Evolutionary conservation across 2,888 invertebrate species (phyloP).

Genomic region (Nycteola revayana): DNA sequence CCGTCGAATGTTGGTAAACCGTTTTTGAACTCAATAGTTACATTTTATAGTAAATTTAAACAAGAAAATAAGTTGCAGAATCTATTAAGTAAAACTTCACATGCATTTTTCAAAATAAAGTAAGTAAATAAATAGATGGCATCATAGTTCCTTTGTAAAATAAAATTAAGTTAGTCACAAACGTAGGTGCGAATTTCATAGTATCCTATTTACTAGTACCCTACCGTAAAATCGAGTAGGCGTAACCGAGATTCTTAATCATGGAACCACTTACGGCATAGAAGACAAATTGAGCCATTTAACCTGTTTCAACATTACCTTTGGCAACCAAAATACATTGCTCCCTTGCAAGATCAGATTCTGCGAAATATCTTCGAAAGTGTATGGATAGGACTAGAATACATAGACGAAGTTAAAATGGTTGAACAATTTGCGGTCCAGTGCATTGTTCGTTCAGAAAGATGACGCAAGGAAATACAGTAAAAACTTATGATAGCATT

Average conservation of each 20-base stretch:
- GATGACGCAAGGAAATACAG: constrained; percentile 29
- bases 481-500: constrained; percentile 36
- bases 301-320: constrained; percentile 51
- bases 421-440: constrained; percentile 23
- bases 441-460: constrained; percentile 28
- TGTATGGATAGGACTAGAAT: constrained; percentile 3
- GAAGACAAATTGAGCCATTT: constrained; percentile 70
- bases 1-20: neutral
- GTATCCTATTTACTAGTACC: constrained; percentile 58
- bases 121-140: too few species aligned
- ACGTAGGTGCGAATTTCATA: constrained; percentile 44
- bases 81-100: neutral
- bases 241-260: constrained; percentile 60
- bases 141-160: constrained; percentile 19
- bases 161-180: constrained; percentile 40
- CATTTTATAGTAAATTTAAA: neutral
- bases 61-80: neutral
- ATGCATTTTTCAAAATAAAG: too few species aligned
- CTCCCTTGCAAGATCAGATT: constrained; percentile 19
- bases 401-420: constrained; percentile 13
- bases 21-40: neutral
- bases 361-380: constrained; percentile 5
- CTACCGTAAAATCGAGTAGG: constrained; percentile 56
- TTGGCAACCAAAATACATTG: constrained; percentile 24
- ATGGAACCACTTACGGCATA: constrained; percentile 58